Conservation (phyloP, 2,113 vertebrate genomes). For the Myanophis thanlyinensis region DNA sequence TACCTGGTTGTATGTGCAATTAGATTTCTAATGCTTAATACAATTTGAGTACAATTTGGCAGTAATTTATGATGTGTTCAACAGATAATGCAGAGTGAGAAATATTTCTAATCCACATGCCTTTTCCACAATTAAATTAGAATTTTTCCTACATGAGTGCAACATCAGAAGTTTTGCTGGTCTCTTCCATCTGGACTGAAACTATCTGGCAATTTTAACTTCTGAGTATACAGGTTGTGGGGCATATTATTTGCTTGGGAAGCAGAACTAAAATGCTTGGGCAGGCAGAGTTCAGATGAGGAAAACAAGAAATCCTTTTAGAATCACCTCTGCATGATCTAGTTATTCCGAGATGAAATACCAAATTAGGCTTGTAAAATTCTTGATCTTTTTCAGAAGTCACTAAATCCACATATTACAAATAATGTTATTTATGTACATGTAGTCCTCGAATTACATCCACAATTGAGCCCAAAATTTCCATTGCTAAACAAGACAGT, state of each 20-base stretch:
- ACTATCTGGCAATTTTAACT: background rate
- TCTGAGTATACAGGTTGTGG: background rate
- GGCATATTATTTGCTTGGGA: background rate
- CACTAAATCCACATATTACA: background rate
- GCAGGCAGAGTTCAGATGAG: background rate
- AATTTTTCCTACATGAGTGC: background rate
- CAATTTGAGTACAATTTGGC: background rate
- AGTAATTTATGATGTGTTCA: background rate
- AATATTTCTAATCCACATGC: background rate
- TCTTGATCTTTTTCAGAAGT: background rate
- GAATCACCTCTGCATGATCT: background rate
- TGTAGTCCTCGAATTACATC: background rate
- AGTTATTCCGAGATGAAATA: background rate
- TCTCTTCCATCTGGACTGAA: background rate
- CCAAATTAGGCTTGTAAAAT: background rate
- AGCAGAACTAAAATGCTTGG: background rate
- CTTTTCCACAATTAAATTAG: background rate
- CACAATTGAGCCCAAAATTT: background rate
- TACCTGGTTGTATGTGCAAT: background rate
- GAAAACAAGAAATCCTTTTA: background rate
- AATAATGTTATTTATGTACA: background rate
- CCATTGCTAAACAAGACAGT: background rate
- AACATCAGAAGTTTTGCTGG: background rate
- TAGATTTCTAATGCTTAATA: constrained; percentile 1
- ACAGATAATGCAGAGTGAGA: background rate